Evolutionary conservation across 2,888 invertebrate species (phyloP), one percentile per base, ranked within the genome.

Genomic region (Watsonalla cultraria): DNA sequence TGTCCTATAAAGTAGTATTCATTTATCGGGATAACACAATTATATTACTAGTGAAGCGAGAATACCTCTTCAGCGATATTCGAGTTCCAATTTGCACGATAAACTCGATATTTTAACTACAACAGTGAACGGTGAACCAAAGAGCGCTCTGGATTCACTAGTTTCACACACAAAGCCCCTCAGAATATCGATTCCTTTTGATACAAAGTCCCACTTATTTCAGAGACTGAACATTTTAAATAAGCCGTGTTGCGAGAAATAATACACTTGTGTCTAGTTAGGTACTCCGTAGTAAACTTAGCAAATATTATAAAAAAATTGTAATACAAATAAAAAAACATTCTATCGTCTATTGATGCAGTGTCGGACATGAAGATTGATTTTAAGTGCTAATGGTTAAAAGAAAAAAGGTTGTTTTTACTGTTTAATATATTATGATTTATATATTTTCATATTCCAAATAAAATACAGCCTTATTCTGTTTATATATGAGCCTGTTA

Each of bases 401-500:
- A 24, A 24, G 24, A 24, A 24, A 24, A 24, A 24, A 1, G 24
- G 2, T 24, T 24, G 24, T 24, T 24, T 24, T 24, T 24, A 24
- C 54, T 61, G 56, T 65, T 62, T 57, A 58, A 64, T 62, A 62
- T 64, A 62, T 59, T 9, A n/a, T 45, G 33, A 37, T 34, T 14
- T 51, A 24, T 59, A 57, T 64, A 63, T 68, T 69, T 60, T 62
- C 55, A 61, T 54, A 54, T 66, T 64, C 62, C 24, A 34, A 24
- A 63, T 70, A 71, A 76, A 78, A 76, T 69, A 78, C 78, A 79
- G 78, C 80, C 82, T 80, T 78, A 65, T 75, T 66, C 72, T 65
- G 74, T 77, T 77, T 79, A 79, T 82, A 83, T 82, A 81, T 76
- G 80, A 74, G 73, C 74, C 78, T 80, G 86, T 85, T 85, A 82